phyloP scores from a whole-genome alignment of 2,888 invertebrate species.

The Drosophila monieri region DNA sequence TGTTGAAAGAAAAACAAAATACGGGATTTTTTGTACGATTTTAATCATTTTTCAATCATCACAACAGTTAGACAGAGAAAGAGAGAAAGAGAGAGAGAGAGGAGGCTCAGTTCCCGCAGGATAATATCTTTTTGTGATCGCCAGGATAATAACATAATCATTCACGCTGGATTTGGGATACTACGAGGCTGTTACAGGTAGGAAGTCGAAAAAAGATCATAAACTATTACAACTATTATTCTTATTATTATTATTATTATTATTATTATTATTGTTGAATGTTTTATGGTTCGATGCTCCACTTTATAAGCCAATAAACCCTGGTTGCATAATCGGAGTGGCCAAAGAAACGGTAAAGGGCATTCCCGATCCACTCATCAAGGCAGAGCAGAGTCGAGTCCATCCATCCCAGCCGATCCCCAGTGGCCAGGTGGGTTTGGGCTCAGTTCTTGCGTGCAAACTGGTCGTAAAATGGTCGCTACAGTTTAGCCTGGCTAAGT shows the following conservation, averaged over 20 bases:
- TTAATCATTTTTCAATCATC: conserved; percentile 22
- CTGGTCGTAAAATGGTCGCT: conserved; percentile 47
- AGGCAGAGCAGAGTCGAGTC: neutral
- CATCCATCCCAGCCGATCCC: conserved; percentile 12
- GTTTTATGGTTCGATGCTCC: conserved; percentile 38
- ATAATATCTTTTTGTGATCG: conserved; percentile 40
- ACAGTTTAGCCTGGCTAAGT: conserved; percentile 8
- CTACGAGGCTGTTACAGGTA: conserved; percentile 84
- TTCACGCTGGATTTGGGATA: conserved; percentile 85
- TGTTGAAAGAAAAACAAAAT: conserved; percentile 52
- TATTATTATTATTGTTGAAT: conserved; percentile 2
- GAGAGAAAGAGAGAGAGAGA: neutral
- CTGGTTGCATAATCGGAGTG: conserved; percentile 63
- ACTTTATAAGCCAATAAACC: conserved; percentile 42
- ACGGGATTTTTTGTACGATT: conserved; percentile 49
- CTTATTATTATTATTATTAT: neutral
- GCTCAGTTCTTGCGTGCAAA: conserved; percentile 42
- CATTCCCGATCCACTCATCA: conserved; percentile 11
- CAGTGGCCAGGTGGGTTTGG: neutral
- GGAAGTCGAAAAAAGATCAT: conserved; percentile 33
- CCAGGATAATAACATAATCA: conserved; percentile 70
- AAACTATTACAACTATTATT: conserved; percentile 2
- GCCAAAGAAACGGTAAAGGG: conserved; percentile 50
- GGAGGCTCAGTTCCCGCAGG: conserved; percentile 7
- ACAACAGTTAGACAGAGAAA: conserved; percentile 10